Percentiles rank a stretch among this genome's conserved stretches.
Conservation (phyloP, 2,113 vertebrate genomes). For the Onychorhynchus coronatus region DNA sequence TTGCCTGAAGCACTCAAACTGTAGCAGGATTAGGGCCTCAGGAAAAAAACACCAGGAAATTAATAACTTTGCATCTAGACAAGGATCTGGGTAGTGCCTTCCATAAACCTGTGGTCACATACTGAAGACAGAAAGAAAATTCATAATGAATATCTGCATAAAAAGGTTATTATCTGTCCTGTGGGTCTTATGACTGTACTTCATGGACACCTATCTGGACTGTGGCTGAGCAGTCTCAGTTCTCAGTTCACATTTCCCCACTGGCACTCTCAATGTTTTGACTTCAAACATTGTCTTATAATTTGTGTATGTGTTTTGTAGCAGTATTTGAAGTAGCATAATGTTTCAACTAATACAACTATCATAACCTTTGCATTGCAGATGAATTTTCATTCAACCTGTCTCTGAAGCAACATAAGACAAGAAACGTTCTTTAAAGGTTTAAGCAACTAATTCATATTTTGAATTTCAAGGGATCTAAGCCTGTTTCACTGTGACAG, state of each 20-base stretch:
- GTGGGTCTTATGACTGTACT: not conserved
- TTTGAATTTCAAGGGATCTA: not conserved
- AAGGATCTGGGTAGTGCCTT: not conserved
- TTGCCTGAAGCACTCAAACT: not conserved
- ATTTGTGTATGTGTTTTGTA: not conserved
- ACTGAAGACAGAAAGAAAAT: not conserved
- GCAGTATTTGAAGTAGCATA: not conserved
- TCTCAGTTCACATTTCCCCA: not conserved
- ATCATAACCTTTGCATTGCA: not conserved
- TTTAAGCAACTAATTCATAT: not conserved
- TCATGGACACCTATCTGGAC: not conserved
- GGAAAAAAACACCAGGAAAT: not conserved
- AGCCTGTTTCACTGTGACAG: not conserved
- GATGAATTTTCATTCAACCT: conserved; percentile 7
- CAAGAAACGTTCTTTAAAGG: not conserved
- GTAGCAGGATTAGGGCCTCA: not conserved
- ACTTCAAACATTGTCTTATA: not conserved
- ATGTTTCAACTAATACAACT: not conserved
- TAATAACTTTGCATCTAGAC: conserved; percentile 4
- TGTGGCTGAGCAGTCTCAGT: not conserved
- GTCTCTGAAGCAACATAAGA: not conserved
- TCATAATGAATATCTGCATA: not conserved
- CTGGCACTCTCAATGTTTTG: not conserved
- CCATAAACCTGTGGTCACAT: not conserved
- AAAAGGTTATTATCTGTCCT: not conserved